Evolutionary conservation across 2,888 invertebrate species (phyloP), one percentile per base, ranked within the genome.

Genomic region (Lasioglossum villosulum): DNA sequence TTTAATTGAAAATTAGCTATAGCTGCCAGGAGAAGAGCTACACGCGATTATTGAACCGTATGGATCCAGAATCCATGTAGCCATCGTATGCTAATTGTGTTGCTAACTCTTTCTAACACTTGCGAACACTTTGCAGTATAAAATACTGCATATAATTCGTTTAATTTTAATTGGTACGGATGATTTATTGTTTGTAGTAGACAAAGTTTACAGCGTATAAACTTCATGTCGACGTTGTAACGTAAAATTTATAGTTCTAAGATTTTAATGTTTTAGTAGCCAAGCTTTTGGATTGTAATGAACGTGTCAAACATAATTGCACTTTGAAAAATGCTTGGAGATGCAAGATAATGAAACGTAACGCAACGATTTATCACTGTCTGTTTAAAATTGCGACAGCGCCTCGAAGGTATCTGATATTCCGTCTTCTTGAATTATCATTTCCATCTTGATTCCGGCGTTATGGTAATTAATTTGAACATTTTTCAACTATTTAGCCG

Each of bases 271-370:
- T 70, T 42, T 42, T 16, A 23, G n/a, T 16, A 72, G 48, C 59
- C 34, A 37, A 59, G 56, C 56, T 77, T 56, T 48, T n/a, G 6
- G 37, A 63, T 63, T 82, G 56, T 82, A 78, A 78, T 56, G 52
- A 82, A 63, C 66, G 63, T 37, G 73, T 80, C 48, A 52, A 80
- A 75, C n/a, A 68, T 75, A 83, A 82, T 80, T 82, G 75, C 39
- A 10, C 39, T 45, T 23, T 48, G 74, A 78, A 71, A 48, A 56
- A 80, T 80, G 52, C 63, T 56, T 23, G 27, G n/a, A 34, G 66
- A 70, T 59, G 59, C 48, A 12, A 80, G 71, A 68, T 76, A 68
- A 73, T 56, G 75, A 75, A 75, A 75, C 27, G 70, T 75, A 37
- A 42, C 42, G 10, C 48, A 27, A 6, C 39, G 34, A 74, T 82